These are phyloP conservation scores for Hofmannophila pseudospretella DNA, from an alignment of 2,888 invertebrate species.

Conservation along the genomic window DNA sequence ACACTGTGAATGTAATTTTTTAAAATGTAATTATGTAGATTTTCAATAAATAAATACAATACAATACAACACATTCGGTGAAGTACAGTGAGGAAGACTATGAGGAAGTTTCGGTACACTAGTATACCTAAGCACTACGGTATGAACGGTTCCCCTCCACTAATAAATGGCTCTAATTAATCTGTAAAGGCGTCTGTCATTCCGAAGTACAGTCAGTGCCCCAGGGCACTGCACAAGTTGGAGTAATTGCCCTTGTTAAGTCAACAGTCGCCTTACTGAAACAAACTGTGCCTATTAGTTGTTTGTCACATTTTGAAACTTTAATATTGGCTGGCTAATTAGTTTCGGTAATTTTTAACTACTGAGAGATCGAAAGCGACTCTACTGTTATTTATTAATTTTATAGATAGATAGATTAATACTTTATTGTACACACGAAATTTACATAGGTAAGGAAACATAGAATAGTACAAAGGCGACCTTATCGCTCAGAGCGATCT, in stretches of 20 bases:
- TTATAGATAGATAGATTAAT: no score
- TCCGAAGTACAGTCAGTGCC: slow-evolving; percentile 59
- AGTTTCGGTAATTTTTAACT: slow-evolving; percentile 14
- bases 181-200: slow-evolving; percentile 67
- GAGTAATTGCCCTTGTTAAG: slow-evolving; percentile 67
- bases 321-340: slow-evolving; percentile 29
- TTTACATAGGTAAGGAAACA: no score
- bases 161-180: slow-evolving; percentile 70
- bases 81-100: no score
- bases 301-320: slow-evolving; percentile 34
- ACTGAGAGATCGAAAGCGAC: background rate
- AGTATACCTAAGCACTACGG: no score
- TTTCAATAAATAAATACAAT: no score
- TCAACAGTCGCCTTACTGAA: slow-evolving; percentile 36
- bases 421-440: no score
- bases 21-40: no score
- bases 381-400: background rate
- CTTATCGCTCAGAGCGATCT: no score
- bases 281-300: slow-evolving; percentile 29
- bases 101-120: no score
- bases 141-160: slow-evolving; percentile 41
- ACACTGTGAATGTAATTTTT: no score
- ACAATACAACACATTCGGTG: no score
- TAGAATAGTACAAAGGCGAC: no score
- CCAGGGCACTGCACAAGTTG: slow-evolving; percentile 39